phyloP scores from a whole-genome alignment of 2,797 vertebrate species.

The Poecile montanus region DNA sequence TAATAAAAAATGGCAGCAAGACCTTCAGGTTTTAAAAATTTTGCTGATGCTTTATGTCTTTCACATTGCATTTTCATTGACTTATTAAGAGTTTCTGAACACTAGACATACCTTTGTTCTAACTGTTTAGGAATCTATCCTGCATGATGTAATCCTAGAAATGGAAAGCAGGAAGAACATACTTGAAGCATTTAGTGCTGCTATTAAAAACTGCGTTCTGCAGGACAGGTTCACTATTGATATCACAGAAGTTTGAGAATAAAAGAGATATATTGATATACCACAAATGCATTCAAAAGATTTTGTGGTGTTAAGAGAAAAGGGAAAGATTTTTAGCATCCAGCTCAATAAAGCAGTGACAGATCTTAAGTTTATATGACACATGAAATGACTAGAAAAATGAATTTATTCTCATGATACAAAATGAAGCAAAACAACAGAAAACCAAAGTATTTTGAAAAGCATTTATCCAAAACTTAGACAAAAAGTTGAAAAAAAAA shows the following conservation, averaged over 20 bases:
- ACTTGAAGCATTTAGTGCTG: neutral
- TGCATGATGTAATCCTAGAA: neutral
- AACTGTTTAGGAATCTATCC: neutral
- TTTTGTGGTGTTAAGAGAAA: neutral
- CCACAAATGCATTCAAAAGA: neutral
- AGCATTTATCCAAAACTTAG: neutral
- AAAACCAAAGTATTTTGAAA: neutral
- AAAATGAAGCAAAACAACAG: neutral
- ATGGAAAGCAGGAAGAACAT: neutral
- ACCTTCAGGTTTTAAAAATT: neutral
- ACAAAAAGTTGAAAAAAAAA: neutral
- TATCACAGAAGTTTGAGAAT: neutral
- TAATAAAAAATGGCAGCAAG: neutral
- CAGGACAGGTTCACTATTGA: neutral
- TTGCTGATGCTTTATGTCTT: neutral
- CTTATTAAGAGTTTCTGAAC: neutral
- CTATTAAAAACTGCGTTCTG: neutral
- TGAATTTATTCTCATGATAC: neutral
- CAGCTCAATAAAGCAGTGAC: neutral
- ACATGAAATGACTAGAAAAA: neutral
- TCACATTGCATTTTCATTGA: neutral
- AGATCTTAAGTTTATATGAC: neutral
- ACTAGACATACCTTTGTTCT: neutral
- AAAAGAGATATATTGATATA: neutral
- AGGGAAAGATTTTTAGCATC: neutral